Evolutionary conservation across 1,140 invertebrate species (phyloP), one percentile per base, ranked within the genome.

Genomic region (Lerema accius): DNA sequence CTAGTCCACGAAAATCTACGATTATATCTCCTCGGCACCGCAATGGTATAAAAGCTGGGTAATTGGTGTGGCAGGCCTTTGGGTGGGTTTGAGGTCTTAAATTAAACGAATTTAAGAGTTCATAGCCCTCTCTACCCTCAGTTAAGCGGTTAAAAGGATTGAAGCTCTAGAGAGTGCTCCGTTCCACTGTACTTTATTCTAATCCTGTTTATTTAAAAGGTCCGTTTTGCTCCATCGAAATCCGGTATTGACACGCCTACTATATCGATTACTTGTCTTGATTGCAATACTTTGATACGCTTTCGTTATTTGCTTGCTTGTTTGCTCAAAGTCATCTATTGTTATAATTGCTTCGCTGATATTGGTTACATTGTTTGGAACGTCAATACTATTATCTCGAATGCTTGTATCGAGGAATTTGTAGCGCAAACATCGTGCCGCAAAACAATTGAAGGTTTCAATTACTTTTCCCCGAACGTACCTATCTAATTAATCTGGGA

Each of bases 311-410:
- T 11, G 35, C 11, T 37, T 37, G 35, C n/a, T 11, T 11, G 35
- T 37, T 37, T 37, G n/a, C 4, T 37, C 35, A 37, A 11, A 37
- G 28, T 32, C 3, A 32, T 32, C 35, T 37, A 37, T 37, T 37
- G 35, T 37, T 37, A 37, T 37, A 37, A 37, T 37, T 37, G 11
- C 35, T 37, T 37, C n/a, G n/a, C 35, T 37, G 7, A 37, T 11
- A 37, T 37, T 37, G 35, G 35, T 37, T 37, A 37, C 35, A 11
- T 37, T 37, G 35, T 37, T 37, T n/a, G 10, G 4, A 11, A 3
- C 35, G 35, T 11, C 35, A n/a, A 37, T 37, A 37, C 2, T 11
- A 11, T 37, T 37, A 37, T 37, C 35, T 37, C 10, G n/a, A 37
- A 3, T 32, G 28, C 3, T 37, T 37, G 10, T 37, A 37, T n/a